Evolutionary conservation across 2,113 vertebrate species (phyloP).

Genomic region (Rhinichthys klamathensis): DNA sequence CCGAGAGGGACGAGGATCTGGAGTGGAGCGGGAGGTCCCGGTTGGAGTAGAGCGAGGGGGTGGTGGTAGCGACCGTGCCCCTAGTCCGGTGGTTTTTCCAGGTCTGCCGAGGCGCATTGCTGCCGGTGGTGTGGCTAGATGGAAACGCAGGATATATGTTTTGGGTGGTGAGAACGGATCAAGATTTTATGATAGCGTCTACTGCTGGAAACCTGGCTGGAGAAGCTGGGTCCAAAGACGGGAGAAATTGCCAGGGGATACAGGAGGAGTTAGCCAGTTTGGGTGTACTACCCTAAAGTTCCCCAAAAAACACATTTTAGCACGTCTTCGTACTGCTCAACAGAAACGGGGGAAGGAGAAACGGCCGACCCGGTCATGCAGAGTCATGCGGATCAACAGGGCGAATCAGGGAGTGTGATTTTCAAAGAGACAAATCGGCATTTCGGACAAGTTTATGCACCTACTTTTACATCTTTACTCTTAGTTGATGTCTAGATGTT

Average conservation of each 20-base stretch:
- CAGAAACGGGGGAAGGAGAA: conserved; percentile 62
- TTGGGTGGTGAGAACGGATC: conserved; percentile 81
- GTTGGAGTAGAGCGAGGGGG: conserved; percentile 66
- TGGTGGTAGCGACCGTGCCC: conserved; percentile 73
- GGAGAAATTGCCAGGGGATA: conserved; percentile 79
- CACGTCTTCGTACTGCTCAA: conserved; percentile 74
- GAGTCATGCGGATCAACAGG: conserved; percentile 3
- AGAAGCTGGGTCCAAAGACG: conserved; percentile 82
- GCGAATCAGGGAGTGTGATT: conserved; percentile 48
- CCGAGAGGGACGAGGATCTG: conserved; percentile 74
- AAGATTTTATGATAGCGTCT: conserved; percentile 79
- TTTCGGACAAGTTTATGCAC: conserved; percentile 8
- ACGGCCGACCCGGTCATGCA: conserved; percentile 29
- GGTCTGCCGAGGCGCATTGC: conserved; percentile 78
- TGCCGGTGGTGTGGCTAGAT: conserved; percentile 78
- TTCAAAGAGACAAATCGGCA: neutral
- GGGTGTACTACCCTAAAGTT: conserved; percentile 82
- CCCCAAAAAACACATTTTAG: conserved; percentile 81
- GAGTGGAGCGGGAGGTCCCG: conserved; percentile 71
- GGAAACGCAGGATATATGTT: conserved; percentile 82
- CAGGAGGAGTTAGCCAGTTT: conserved; percentile 80
- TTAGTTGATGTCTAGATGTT: conserved; percentile 29
- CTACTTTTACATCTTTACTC: neutral
- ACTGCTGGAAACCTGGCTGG: conserved; percentile 85
- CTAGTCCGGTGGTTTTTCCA: conserved; percentile 78